phyloP scores from a whole-genome alignment of 2,113 vertebrate species.

The human (Homo sapiens) region GRCh38 chr9:932001-932500 shows the following conservation, averaged over 20 bases:
- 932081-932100: background rate
- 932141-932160: background rate
- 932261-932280: background rate
- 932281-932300: background rate
- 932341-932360: background rate
- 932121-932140: background rate
- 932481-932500: background rate
- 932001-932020: rapidly evolving
- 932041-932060: background rate
- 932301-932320: background rate
- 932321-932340: background rate
- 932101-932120: background rate
- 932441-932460: background rate
- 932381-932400: background rate
- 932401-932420: background rate
- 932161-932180: background rate
- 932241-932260: background rate
- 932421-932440: background rate
- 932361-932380: background rate
- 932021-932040: background rate
- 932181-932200: background rate
- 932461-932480: background rate
- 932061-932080: background rate
- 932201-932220: background rate
- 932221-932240: background rate